Conservation (phyloP, 2,797 vertebrate species). For the Channa striata region DNA sequence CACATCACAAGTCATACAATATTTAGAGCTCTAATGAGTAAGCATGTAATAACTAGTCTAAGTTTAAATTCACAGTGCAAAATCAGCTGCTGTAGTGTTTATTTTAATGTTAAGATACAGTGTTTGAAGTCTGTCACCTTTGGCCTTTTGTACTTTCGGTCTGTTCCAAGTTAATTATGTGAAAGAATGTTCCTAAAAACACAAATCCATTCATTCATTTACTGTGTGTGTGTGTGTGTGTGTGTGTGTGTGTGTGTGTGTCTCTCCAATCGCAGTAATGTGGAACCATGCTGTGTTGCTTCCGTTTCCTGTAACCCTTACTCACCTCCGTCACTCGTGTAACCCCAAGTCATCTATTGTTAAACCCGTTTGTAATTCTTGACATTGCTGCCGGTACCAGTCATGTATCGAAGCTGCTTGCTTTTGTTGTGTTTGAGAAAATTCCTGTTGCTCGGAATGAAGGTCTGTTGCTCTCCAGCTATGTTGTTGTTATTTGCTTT, state of each 20-base stretch:
- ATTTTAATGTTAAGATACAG: too few relatives aligned
- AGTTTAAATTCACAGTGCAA: too few relatives aligned
- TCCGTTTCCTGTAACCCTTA: conserved; percentile 62
- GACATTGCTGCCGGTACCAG: conserved; percentile 51
- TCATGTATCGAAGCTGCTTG: conserved; percentile 48
- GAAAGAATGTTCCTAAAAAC: conserved; percentile 61
- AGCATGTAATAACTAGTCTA: too few relatives aligned
- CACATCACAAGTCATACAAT: too few relatives aligned
- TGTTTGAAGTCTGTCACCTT: conserved; percentile 11
- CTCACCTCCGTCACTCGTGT: conserved; percentile 30
- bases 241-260: conserved; percentile 24
- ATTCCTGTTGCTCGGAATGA: conserved; percentile 52
- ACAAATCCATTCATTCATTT: conserved; percentile 19
- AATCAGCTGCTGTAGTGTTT: not conserved
- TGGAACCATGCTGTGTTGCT: conserved; percentile 36
- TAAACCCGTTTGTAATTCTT: conserved; percentile 61
- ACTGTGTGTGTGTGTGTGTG: conserved; percentile 17
- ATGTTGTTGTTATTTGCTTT: conserved; percentile 46
- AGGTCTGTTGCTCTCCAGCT: conserved; percentile 54
- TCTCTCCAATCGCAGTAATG: conserved; percentile 43
- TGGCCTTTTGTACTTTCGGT: conserved; percentile 55
- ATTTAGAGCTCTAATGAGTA: too few relatives aligned
- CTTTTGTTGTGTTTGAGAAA: conserved; percentile 63
- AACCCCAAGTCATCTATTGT: conserved; percentile 71
- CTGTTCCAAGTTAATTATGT: conserved; percentile 33